phyloP scores from a whole-genome alignment of 2,113 vertebrate species.

The Grus americana region DNA sequence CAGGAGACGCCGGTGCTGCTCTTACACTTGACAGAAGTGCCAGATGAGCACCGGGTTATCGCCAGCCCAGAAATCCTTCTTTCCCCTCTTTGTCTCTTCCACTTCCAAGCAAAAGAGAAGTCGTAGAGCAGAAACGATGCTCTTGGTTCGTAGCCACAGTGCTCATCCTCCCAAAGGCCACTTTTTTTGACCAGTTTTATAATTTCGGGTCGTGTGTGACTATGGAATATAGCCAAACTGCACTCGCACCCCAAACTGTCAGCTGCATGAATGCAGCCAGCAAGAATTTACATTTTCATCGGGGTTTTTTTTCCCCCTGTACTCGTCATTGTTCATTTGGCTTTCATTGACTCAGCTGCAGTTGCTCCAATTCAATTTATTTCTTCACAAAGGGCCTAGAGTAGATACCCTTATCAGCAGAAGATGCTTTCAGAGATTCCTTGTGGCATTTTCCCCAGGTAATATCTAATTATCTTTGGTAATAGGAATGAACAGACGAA shows the following conservation, averaged over 20 bases:
- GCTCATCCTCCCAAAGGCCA: neutral
- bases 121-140: neutral
- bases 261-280: neutral
- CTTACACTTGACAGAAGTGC: neutral
- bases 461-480: neutral
- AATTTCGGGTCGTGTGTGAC: neutral
- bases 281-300: neutral
- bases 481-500: neutral
- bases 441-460: neutral
- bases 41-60: neutral
- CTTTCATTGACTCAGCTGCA: neutral
- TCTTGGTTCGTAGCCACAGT: neutral
- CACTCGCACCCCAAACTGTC: neutral
- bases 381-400: neutral
- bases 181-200: neutral
- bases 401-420: conserved; percentile 11
- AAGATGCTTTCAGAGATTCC: conserved; percentile 5
- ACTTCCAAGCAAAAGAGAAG: neutral
- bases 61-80: neutral
- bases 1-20: neutral
- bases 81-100: neutral
- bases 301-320: neutral
- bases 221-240: neutral
- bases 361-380: conserved; percentile 10
- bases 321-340: neutral